These are phyloP conservation scores for Alosa alosa DNA, from an alignment of 2,113 vertebrate genomes.

Conservation along the genomic window DNA sequence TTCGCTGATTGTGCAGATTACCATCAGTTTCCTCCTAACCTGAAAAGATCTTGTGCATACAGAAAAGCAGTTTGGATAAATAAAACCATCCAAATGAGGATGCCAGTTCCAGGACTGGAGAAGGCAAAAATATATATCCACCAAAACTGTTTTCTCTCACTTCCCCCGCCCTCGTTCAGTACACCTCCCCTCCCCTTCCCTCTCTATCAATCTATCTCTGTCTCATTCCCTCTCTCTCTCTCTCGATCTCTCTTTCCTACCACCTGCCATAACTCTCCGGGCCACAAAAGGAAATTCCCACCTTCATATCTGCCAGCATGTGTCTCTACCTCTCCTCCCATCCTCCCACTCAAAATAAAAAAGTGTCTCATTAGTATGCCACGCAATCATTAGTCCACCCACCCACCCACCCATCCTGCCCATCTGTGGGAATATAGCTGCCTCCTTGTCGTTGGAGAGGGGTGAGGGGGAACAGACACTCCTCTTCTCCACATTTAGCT, in stretches of 20 bases:
- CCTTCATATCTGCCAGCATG: slow-evolving; percentile 4
- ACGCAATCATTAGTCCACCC: slow-evolving; percentile 72
- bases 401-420: slow-evolving; percentile 60
- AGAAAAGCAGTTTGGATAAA: background rate
- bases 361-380: slow-evolving; percentile 71
- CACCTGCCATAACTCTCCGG: background rate
- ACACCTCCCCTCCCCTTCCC: background rate
- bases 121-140: background rate
- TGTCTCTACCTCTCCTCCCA: slow-evolving; percentile 56
- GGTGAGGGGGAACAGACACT: background rate
- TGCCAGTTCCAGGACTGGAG: background rate
- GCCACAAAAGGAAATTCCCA: background rate
- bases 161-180: background rate
- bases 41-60: slow-evolving; percentile 24
- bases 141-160: background rate
- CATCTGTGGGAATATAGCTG: slow-evolving; percentile 58
- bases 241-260: background rate
- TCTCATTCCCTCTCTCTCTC: background rate
- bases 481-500: background rate
- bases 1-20: slow-evolving; percentile 33
- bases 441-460: background rate
- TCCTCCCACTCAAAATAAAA: slow-evolving; percentile 40
- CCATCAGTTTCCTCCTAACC: slow-evolving; percentile 20
- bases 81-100: background rate
- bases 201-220: background rate